Conservation (phyloP, 1,140 invertebrate species). For the Linepithema humile region DNA sequence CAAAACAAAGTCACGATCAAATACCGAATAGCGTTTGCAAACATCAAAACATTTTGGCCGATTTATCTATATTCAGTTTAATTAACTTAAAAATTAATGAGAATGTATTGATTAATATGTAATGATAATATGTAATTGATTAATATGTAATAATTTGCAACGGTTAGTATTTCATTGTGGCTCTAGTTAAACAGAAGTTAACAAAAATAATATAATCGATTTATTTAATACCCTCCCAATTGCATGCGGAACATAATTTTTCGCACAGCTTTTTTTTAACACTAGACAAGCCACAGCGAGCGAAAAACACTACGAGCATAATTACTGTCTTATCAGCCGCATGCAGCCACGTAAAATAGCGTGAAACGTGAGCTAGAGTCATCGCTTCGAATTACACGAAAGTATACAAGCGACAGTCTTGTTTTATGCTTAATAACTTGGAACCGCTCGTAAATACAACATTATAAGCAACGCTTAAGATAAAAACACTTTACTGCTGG, state of each 20-base stretch:
- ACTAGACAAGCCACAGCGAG: neutral
- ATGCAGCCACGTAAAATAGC: neutral
- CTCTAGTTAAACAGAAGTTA: neutral
- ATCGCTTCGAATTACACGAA: slow-evolving; percentile 3
- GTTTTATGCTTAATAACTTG: neutral
- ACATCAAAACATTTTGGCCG: neutral
- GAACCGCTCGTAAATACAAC: neutral
- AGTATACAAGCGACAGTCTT: neutral
- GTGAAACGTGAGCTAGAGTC: neutral
- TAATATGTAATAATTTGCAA: too few species aligned
- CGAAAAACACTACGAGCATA: neutral
- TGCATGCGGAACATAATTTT: too few species aligned
- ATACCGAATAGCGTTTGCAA: neutral
- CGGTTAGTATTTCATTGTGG: neutral
- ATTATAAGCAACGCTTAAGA: neutral
- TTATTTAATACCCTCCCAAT: neutral
- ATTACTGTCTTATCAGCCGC: neutral
- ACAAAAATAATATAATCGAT: neutral
- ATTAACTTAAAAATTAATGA: neutral
- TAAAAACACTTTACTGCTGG: neutral
- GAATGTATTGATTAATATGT: neutral
- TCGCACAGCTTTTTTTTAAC: too few species aligned
- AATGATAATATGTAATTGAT: too few species aligned
- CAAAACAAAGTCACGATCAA: neutral
- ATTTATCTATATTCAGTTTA: neutral